Conservation (phyloP, 2,113 vertebrate genomes). For the Syrrhaptes paradoxus region DNA sequence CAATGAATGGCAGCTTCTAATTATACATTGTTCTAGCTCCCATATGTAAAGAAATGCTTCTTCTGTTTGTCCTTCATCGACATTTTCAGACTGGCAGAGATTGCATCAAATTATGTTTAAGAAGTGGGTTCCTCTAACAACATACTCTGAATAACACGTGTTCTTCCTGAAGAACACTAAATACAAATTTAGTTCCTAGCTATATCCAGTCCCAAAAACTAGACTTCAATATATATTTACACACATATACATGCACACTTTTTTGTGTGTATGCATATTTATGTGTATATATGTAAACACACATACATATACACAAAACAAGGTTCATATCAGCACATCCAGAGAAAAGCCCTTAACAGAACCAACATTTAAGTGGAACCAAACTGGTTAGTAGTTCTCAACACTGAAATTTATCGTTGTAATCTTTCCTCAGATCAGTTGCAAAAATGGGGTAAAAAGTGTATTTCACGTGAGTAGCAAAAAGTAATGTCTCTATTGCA, state of each 20-base stretch:
- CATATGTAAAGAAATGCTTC: background rate
- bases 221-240: background rate
- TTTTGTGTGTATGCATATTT: background rate
- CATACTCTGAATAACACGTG: background rate
- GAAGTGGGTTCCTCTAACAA: background rate
- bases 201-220: background rate
- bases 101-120: background rate
- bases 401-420: background rate
- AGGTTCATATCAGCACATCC: background rate
- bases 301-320: background rate
- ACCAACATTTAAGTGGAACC: background rate
- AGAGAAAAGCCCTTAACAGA: background rate
- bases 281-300: background rate
- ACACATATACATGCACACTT: background rate
- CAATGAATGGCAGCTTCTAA: background rate
- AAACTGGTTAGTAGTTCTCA: background rate
- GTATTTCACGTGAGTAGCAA: background rate
- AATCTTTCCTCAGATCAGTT: background rate
- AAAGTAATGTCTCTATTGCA: background rate
- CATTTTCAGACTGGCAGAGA: background rate
- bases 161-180: background rate
- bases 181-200: background rate
- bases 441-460: background rate
- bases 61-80: background rate
- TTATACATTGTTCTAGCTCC: background rate